Evolutionary conservation across 2,888 invertebrate genomes (phyloP), one percentile per base, ranked within the genome.

Genomic region (Isotomurus palustris): DNA sequence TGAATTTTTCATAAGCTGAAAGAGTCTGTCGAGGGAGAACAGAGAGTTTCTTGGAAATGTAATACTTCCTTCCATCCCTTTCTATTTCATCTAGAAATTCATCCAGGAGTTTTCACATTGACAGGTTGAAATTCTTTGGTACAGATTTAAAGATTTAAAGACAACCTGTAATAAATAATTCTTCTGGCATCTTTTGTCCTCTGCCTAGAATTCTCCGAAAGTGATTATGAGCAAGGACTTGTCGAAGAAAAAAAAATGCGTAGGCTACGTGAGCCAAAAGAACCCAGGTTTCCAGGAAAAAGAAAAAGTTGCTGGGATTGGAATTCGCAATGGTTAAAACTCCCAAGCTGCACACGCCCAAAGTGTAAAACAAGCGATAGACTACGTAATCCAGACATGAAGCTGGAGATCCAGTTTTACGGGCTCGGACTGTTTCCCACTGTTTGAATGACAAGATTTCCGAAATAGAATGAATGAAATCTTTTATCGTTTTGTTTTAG

Each of bases 361-460:
- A 44, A 0, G 54, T 41, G 27, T 58, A 62, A 40, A 62, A 62
- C 8, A 62, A 52, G 2, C 61, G 32, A 38, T 62, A 62, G 12
- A 62, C 52, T 2, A 62, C 61, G 21, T 58, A 62, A 17, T 62
- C 61, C 43, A 62, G 41, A 25, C 38, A 22, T 0, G 61, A 52
- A 38, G 48, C 52, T 2, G 61, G 58, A 1, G 61, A 58, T 14
- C 61, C 61, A 2, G 55, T 58, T 28, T 51, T 51, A 3, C 61
- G 47, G 2, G 61, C 61, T 3, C 49, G 54, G 8, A 58, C 25
- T 3, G 58, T 35, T 49, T 62, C 61, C 61, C 61, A 62, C 61
- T 61, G 12, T 5, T 22, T 10, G 17, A 8, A 40, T 8, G 10
- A 40, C 6, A 14, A 40, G 10, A 40, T n/a, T n/a, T 40, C 6